Conservation (phyloP, 2,113 vertebrate genomes). For the Polyodon spathula region DNA sequence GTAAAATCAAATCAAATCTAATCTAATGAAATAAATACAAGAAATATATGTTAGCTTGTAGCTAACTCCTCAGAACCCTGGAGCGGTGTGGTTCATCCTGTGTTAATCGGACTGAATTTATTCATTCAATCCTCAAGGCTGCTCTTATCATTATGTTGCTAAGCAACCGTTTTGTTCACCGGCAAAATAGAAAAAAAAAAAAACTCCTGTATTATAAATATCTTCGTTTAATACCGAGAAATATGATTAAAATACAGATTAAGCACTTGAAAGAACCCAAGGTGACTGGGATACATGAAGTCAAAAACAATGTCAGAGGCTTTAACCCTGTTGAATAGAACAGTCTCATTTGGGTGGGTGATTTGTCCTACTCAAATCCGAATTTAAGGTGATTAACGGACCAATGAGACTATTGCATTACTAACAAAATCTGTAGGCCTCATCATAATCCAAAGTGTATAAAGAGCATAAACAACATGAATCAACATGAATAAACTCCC, state of each 20-base stretch:
- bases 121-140: conserved; percentile 39
- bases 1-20: not conserved
- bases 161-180: conserved; percentile 49
- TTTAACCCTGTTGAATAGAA: too few relatives aligned
- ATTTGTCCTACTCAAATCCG: too few relatives aligned
- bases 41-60: not conserved
- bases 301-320: too few relatives aligned
- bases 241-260: conserved; percentile 21
- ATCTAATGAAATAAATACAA: too few relatives aligned
- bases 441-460: too few relatives aligned
- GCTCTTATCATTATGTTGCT: conserved; percentile 52
- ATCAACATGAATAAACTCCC: too few relatives aligned
- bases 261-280: conserved; percentile 4
- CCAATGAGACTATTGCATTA: too few relatives aligned
- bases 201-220: conserved; percentile 16
- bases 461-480: too few relatives aligned
- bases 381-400: too few relatives aligned
- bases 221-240: conserved; percentile 18
- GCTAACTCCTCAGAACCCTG: not conserved
- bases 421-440: too few relatives aligned
- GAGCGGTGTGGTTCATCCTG: conserved; percentile 17
- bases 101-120: conserved; percentile 40
- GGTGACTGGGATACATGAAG: not conserved
- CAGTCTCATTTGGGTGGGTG: too few relatives aligned
- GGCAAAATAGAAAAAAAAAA: conserved; percentile 35